Evolutionary conservation across 2,113 vertebrate genomes (phyloP).

Genomic region (Cyanoramphus novaezelandiae): DNA sequence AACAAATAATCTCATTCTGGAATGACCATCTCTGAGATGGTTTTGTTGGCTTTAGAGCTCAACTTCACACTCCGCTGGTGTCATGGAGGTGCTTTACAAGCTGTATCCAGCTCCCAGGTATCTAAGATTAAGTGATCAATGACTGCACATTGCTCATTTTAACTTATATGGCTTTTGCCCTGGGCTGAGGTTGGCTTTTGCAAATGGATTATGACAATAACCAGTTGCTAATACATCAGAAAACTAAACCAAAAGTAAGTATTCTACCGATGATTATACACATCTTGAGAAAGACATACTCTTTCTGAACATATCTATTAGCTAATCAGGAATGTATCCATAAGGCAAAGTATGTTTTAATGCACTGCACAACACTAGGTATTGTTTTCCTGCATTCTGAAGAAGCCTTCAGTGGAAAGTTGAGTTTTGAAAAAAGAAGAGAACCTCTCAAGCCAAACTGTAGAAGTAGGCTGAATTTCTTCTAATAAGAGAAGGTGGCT

Average conservation of each 20-base stretch:
- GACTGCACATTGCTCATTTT: neutral
- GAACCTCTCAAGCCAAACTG: neutral
- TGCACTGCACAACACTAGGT: neutral
- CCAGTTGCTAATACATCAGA: neutral
- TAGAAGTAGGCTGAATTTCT: neutral
- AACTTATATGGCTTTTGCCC: neutral
- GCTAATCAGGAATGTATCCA: neutral
- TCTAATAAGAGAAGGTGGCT: neutral
- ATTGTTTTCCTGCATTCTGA: neutral
- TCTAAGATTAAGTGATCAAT: neutral
- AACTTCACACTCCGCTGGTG: neutral
- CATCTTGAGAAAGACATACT: neutral
- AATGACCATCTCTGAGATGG: neutral
- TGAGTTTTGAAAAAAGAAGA: neutral
- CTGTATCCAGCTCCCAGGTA: neutral
- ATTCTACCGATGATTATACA: neutral
- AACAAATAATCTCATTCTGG: neutral
- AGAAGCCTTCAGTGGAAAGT: neutral
- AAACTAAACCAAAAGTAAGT: neutral
- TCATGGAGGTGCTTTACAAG: neutral
- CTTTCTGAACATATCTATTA: neutral
- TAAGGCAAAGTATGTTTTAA: neutral
- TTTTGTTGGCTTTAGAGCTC: neutral
- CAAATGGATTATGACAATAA: neutral
- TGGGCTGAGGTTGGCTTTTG: neutral